A percentile compares a stretch with the other conserved stretches of the same genome.
Conservation (phyloP, 2,113 vertebrate species). For the Vimba vimba region DNA sequence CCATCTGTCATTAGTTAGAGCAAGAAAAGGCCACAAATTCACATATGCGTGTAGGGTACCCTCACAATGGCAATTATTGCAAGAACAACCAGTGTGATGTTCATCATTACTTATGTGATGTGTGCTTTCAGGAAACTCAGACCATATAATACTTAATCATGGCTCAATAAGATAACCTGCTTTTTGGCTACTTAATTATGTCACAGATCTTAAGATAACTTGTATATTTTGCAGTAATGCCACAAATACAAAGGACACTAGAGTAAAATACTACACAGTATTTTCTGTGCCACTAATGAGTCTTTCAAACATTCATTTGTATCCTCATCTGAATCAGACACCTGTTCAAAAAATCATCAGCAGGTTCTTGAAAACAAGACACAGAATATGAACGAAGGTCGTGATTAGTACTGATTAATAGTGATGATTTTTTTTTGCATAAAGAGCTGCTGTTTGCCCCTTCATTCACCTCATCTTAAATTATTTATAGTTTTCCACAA, state of each 20-base stretch:
- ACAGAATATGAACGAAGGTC: background rate
- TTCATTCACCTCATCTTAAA: background rate
- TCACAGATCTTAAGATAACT: background rate
- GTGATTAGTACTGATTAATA: conserved; percentile 12
- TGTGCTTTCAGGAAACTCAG: background rate
- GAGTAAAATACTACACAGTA: background rate
- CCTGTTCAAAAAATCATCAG: background rate
- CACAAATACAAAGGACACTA: background rate
- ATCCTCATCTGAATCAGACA: background rate
- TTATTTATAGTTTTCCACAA: background rate
- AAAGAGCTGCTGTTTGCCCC: background rate
- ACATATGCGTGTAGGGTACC: conserved; percentile 19
- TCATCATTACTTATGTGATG: conserved; percentile 4
- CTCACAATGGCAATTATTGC: background rate
- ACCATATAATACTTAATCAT: background rate
- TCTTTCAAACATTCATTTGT: background rate
- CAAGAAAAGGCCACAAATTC: conserved; percentile 25
- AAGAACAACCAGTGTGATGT: conserved; percentile 14
- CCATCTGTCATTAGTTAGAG: conserved; percentile 39
- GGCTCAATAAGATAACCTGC: background rate
- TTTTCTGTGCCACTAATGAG: background rate
- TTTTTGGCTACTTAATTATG: background rate
- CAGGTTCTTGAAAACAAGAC: conserved; percentile 8
- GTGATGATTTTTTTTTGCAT: background rate
- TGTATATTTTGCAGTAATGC: background rate